Conservation (phyloP, 2,888 invertebrate species). For the Oscheius sp. region DNA sequence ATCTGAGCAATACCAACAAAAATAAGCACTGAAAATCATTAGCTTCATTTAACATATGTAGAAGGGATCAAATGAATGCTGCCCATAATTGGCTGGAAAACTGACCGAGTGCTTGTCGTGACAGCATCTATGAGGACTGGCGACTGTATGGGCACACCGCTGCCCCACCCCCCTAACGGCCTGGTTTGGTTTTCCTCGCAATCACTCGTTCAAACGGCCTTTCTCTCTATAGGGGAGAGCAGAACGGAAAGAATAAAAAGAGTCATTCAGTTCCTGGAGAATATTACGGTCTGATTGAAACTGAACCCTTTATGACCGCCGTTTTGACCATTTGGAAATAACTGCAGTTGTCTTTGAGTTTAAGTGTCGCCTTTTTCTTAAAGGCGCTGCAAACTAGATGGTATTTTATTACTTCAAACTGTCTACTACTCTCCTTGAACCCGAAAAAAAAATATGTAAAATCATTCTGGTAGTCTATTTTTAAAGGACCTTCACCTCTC, state of each 20-base stretch:
- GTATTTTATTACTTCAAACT: too few relatives aligned
- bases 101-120: constrained; percentile 24
- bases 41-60: not conserved
- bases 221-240: constrained; percentile 8
- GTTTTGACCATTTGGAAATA: too few relatives aligned
- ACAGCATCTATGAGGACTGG: constrained; percentile 19
- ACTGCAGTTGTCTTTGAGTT: not conserved
- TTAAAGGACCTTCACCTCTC: too few relatives aligned
- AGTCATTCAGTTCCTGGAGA: constrained; percentile 1
- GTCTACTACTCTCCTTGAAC: too few relatives aligned
- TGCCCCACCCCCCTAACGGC: constrained; percentile 21
- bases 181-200: constrained; percentile 30
- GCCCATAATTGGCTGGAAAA: not conserved
- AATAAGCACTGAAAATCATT: not conserved
- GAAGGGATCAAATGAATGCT: not conserved
- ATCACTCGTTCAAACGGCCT: constrained; percentile 25
- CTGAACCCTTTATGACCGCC: not conserved
- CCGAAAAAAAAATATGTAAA: too few relatives aligned
- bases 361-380: not conserved
- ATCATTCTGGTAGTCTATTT: too few relatives aligned
- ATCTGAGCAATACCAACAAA: not conserved
- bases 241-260: not conserved
- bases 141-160: constrained; percentile 13
- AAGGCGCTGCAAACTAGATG: too few relatives aligned
- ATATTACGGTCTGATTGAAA: constrained; percentile 16